Evolutionary conservation across 2,113 vertebrate species (phyloP), one percentile per base, ranked within the genome.

Genomic region (Esox niger): DNA sequence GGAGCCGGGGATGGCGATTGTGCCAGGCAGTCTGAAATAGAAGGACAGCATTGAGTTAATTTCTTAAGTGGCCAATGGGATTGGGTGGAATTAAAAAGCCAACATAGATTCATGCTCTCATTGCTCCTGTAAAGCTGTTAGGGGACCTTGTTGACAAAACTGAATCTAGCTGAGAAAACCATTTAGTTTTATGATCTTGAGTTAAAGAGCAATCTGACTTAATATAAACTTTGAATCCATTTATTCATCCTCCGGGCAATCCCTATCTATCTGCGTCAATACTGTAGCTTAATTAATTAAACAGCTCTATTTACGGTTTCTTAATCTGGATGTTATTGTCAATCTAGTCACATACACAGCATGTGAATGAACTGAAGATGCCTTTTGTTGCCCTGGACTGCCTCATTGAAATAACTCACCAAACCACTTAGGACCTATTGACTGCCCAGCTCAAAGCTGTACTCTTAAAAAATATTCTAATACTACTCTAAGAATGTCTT

Each of bases 401-500:
- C 3, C 47, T 23, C 7, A 52, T n/a, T 52, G 47, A 21, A 52
- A 9, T n/a, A 52, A n/a, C 20, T 17, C 56, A 11, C 56, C 3
- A 29, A 27, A 15, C 31, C 57, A 59, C 29, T 7, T 13, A 59
- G 57, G 13, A 58, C 20, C 47, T 7, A 21, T 6, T 52, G 47
- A 52, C n/a, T 21, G n/a, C 8, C 54, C n/a, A 27, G 78, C 66
- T 52, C 47, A 23, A 23, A 52, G 47, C 5, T 21, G 74, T 52
- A 35, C 46, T 66, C 31, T 71, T 79, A 67, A 86, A 88, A 61
- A 63, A 77, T 6, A 9, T 31, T 43, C 68, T 69, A 77, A 33
- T 62, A 78, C 75, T 66, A 71, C 77, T 69, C 85, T 80, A 83
- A 82, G 74, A 78, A 62, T 77, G n/a, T n/a, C n/a, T n/a, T n/a